Evolutionary conservation across 2,888 invertebrate species (phyloP), one percentile per base, ranked within the genome.

Genomic region (Mythimna vitellina): DNA sequence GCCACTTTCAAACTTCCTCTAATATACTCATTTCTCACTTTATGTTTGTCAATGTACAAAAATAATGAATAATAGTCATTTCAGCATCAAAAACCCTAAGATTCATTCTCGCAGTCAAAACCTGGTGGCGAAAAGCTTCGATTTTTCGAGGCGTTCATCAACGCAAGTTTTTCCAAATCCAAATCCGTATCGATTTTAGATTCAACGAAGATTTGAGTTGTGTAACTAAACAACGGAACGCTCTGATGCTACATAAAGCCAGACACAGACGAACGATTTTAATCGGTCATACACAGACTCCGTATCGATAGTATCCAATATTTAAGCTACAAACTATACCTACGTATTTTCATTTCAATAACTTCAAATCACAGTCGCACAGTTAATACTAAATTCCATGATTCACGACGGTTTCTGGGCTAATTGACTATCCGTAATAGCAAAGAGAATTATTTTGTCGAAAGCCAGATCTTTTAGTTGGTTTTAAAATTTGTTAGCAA

Each of bases 131-230:
- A 12, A 22, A 67, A 60, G 35, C 46, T 12, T 0, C 7, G 22
- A 67, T 35, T 56, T 67, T 75, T 51, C 51, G 56, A 80, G 29
- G 54, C 76, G 29, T 61, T 75, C 22, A 66, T 64, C 76, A 65
- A 42, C 66, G 60, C 60, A 65, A 71, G 51, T 67, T 81, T 79
- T 79, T 58, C 29, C n/a, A 14, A 58, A 70, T 61, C 38, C 56
- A 67, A 79, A 79, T 76, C 79, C 77, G 53, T 71, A 79, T 79
- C 46, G 82, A 81, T 79, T 81, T 81, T 79, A 65, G 79, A 71
- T 65, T 81, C 42, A 76, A 51, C 61, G 56, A 60, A 75, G 81
- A 80, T 74, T 67, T 62, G 42, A 76, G 71, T 57, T 71, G 66
- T 71, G 66, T 79, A 81, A 81, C 78, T 77, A 79, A 76, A 81